These are phyloP conservation scores for Catharus fuscescens DNA, from an alignment of 2,113 vertebrate species.

Conservation along the genomic window DNA sequence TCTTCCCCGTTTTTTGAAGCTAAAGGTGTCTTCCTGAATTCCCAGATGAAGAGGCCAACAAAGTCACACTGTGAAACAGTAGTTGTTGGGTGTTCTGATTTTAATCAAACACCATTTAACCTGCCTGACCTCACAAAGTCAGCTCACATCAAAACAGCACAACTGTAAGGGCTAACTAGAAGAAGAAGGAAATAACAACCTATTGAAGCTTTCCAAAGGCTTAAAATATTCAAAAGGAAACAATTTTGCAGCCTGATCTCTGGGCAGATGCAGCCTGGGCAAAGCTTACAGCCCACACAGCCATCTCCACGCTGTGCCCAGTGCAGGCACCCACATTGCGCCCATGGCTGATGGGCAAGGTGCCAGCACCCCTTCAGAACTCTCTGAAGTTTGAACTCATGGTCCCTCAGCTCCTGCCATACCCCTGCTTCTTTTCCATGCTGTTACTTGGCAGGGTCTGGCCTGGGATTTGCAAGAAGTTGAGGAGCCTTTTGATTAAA, in stretches of 20 bases:
- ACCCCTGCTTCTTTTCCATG: background rate
- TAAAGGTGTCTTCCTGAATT: constrained; percentile 65
- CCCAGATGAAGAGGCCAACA: constrained; percentile 57
- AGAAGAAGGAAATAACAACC: constrained; percentile 46
- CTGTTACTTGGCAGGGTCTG: background rate
- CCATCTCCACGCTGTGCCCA: rapidly evolving
- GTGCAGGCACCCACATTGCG: rapidly evolving
- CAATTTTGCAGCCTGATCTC: constrained; percentile 3
- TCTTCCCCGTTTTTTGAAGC: background rate
- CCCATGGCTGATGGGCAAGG: background rate
- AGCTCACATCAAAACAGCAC: constrained; percentile 68
- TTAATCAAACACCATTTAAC: constrained; percentile 86
- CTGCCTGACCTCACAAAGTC: constrained; percentile 76
- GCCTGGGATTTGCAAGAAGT: background rate
- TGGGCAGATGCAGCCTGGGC: rapidly evolving
- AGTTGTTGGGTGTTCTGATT: constrained; percentile 82
- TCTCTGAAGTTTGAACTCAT: background rate
- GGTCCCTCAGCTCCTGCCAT: background rate
- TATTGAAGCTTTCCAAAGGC: background rate
- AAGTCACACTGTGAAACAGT: constrained; percentile 66
- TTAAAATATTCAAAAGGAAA: background rate
- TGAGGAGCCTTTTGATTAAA: background rate
- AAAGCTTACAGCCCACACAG: rapidly evolving
- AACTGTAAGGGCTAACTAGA: constrained; percentile 9
- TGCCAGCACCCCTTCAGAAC: background rate